Evolutionary conservation across 2,113 vertebrate genomes (phyloP).

Genomic region (Stercorarius parasiticus): DNA sequence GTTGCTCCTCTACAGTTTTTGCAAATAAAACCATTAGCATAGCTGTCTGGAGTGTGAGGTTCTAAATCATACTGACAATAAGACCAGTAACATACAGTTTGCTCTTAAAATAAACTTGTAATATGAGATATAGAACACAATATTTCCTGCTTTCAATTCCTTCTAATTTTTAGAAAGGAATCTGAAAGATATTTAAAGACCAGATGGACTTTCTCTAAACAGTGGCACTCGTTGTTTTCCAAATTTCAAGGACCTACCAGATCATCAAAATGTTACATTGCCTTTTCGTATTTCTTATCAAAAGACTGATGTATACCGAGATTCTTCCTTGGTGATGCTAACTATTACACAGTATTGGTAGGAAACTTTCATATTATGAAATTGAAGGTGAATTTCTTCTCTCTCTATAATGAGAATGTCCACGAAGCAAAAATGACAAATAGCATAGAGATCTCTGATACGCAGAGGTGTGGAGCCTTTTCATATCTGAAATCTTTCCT

Average conservation of each 20-base stretch:
- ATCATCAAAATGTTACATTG: neutral
- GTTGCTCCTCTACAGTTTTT: neutral
- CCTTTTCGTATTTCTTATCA: neutral
- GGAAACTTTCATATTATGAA: neutral
- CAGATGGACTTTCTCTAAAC: neutral
- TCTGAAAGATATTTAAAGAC: neutral
- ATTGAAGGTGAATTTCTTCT: neutral
- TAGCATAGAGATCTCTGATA: neutral
- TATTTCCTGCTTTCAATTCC: neutral
- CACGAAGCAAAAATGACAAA: neutral
- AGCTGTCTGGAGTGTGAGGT: neutral
- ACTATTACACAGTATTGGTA: neutral
- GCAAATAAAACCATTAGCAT: neutral
- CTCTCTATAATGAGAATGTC: neutral
- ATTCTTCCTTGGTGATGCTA: neutral
- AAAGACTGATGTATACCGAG: neutral
- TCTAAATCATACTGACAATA: neutral
- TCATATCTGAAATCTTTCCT: neutral
- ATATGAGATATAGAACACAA: neutral
- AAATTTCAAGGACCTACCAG: neutral
- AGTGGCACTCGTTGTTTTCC: neutral
- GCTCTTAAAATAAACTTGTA: neutral
- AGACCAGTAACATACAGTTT: neutral
- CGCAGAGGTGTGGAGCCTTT: neutral
- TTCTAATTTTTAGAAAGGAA: neutral